A percentile compares a stretch with the other conserved stretches of the same genome.
These are phyloP conservation scores for Hycleus phaleratus DNA, from an alignment of 1,140 invertebrate genomes.

Conservation along the genomic window DNA sequence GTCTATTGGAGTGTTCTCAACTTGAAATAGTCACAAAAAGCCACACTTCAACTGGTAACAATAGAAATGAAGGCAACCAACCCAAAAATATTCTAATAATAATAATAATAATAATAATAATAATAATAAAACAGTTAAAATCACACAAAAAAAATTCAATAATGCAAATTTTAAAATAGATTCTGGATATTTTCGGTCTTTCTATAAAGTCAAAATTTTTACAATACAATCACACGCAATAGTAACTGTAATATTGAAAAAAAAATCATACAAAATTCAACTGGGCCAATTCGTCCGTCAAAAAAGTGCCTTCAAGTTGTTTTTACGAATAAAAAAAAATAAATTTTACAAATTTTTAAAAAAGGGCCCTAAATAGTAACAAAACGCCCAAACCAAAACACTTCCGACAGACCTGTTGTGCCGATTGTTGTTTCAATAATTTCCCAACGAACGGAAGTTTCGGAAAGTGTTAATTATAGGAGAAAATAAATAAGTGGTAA, in stretches of 20 bases:
- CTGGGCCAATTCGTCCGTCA: constrained; percentile 81
- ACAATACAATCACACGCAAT: constrained; percentile 40
- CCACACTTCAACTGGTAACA: constrained; percentile 53
- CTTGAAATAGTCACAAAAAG: constrained; percentile 58
- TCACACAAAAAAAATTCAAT: no score
- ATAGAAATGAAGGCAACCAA: constrained; percentile 48
- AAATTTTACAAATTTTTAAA: constrained; percentile 41
- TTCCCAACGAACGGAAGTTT: constrained; percentile 25
- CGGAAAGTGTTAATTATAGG: no score
- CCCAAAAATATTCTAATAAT: constrained; percentile 31
- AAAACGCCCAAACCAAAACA: constrained; percentile 54
- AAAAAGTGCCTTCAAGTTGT: constrained; percentile 79
- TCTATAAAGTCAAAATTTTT: constrained; percentile 55
- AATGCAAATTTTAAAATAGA: constrained; percentile 34
- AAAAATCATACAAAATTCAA: constrained; percentile 50
- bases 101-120: constrained; percentile 17
- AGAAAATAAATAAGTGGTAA: no score
- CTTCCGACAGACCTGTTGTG: constrained; percentile 45
- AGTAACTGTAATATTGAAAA: constrained; percentile 12
- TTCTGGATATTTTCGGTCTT: constrained; percentile 31
- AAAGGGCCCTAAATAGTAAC: constrained; percentile 77
- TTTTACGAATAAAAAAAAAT: constrained; percentile 63
- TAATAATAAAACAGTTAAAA: background rate
- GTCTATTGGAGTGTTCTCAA: constrained; percentile 53
- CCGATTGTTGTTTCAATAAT: constrained; percentile 38